Percentiles rank a stretch among this genome's conserved stretches.
phyloP scores from a whole-genome alignment of 2,797 vertebrate genomes.

The Melopsittacus undulatus region DNA sequence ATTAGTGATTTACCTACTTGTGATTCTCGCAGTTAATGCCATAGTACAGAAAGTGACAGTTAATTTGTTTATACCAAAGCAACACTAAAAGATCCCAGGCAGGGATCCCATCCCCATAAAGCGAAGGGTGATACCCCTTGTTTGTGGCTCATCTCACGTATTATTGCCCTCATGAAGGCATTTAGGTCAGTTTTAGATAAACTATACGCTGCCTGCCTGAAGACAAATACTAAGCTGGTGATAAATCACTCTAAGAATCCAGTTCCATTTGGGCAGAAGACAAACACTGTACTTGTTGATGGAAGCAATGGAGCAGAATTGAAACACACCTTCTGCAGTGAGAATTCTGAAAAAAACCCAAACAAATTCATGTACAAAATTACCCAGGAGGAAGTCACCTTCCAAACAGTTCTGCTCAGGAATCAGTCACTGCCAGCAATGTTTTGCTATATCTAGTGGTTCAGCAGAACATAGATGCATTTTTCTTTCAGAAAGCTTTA shows the following conservation, averaged over 20 bases:
- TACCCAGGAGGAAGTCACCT: not conserved
- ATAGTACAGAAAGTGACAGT: accelerated
- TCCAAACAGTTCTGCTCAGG: not conserved
- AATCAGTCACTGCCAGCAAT: not conserved
- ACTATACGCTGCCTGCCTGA: not conserved
- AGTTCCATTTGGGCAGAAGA: not conserved
- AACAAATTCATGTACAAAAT: not conserved
- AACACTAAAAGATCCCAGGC: not conserved
- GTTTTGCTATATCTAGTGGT: not conserved
- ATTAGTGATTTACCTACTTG: accelerated
- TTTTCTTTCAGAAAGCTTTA: not conserved
- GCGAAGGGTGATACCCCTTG: not conserved
- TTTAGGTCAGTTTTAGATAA: not conserved
- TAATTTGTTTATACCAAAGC: not conserved
- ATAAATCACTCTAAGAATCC: not conserved
- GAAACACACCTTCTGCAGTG: not conserved
- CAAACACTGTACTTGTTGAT: not conserved
- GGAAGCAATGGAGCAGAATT: not conserved
- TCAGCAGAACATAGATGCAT: not conserved
- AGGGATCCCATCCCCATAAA: not conserved
- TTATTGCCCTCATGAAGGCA: not conserved
- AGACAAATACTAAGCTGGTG: not conserved
- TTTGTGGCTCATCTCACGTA: not conserved
- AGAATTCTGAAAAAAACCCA: not conserved
- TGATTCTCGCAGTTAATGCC: not conserved